A percentile compares a stretch with the other conserved stretches of the same genome.
Evolutionary conservation across 2,113 vertebrate species (phyloP).

Genomic region (Tupaia chinensis): DNA sequence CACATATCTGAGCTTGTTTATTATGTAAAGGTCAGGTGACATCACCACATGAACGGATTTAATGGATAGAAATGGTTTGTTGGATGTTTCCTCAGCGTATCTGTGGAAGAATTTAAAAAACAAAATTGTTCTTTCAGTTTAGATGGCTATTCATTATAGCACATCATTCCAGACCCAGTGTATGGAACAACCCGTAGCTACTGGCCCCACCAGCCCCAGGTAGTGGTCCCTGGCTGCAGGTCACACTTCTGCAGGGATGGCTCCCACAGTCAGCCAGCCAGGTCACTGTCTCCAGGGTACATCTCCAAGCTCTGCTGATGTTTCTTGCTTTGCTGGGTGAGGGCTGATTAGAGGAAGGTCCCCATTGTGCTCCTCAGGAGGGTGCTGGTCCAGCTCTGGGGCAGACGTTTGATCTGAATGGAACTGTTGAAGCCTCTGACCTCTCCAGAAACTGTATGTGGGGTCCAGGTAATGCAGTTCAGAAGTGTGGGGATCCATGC

Average conservation of each 20-base stretch:
- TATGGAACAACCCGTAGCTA: background rate
- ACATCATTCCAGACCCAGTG: background rate
- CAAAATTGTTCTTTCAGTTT: background rate
- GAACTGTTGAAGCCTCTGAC: background rate
- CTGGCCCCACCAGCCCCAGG: background rate
- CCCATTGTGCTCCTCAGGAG: fast-evolving
- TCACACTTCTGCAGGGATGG: background rate
- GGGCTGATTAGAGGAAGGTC: background rate
- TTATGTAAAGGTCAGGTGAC: background rate
- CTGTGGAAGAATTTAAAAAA: conserved; percentile 7
- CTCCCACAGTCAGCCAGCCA: background rate
- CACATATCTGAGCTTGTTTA: background rate
- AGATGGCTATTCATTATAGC: background rate
- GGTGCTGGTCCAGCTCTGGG: background rate
- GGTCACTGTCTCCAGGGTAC: no score
- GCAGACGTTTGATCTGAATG: background rate
- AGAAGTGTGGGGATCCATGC: background rate
- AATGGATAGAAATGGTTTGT: conserved; percentile 16
- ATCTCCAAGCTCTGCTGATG: background rate
- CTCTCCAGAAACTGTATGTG: background rate
- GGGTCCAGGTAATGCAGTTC: background rate
- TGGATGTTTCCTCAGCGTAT: background rate
- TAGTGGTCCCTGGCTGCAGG: background rate
- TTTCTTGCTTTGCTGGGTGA: background rate
- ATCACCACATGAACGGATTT: background rate